Evolutionary conservation across 1,140 invertebrate genomes (phyloP), one percentile per base, ranked within the genome.

Genomic region (Ostrea edulis): DNA sequence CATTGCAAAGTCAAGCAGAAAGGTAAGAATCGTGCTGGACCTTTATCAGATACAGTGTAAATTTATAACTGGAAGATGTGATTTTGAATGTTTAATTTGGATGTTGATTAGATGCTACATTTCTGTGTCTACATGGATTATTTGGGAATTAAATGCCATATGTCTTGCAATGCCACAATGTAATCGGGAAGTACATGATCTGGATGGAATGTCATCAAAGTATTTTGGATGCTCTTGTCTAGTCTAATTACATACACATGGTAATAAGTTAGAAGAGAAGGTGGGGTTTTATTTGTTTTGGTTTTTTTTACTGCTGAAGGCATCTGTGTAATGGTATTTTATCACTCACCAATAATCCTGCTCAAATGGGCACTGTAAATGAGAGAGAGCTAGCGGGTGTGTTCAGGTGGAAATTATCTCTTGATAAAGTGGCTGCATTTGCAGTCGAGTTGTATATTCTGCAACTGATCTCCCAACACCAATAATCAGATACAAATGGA

Each of bases 161-260:
- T 22, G 11, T 7, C 0, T n/a, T 62, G 17, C n/a, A 62, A 62
- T 62, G 55, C 55, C 55, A 62, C 14, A 55, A 8, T 44, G 5
- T 44, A n/a, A 65, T 3, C 2, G 22, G 12, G 22, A 29, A 12
- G 29, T 17, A 22, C 29, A 77, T 29, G 35, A 77, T 77, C 68
- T 77, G 14, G 25, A 77, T 77, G 68, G 68, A 77, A 77, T 77
- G 68, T 29, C 65, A 25, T 5, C 22, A 77, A 25, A 77, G 68
- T 44, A 29, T 22, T 17, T 17, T 62, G 5, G 17, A 20, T 62
- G 9, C 17, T 62, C 5, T 62, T 62, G 58, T 62, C 58, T 62
- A n/a, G 17, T 62, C n/a, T 62, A 62, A 62, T 62, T 62, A 62
- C n/a, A n/a, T 62, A n/a, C 58, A 62, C 35, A 44, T 44, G 35